Evolutionary conservation across 2,888 invertebrate species (phyloP), one percentile per base, ranked within the genome.

Genomic region (Arenicola marina): DNA sequence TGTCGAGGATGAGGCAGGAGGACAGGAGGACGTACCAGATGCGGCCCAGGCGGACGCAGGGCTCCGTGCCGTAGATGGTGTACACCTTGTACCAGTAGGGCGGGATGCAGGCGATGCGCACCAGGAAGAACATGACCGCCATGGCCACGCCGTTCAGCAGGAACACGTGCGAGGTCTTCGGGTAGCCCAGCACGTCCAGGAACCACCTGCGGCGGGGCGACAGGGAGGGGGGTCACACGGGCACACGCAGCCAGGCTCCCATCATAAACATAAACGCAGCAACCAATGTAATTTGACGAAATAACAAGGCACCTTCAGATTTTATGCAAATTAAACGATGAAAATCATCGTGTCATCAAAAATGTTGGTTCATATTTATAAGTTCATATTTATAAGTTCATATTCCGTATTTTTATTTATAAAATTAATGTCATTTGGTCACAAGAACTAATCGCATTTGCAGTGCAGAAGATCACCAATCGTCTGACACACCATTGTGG

Each of bases 91-190:
- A 71, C 80, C 80, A 82, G 65, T 78, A 82, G 0, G 74, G 66
- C 1, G 81, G 81, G 73, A 82, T 78, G 21, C 70, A 68, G n/a
- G 74, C 70, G 34, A 82, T 76, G 28, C 82, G 74, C 24, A 75
- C 77, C 0, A 78, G n/a, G 56, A 81, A 80, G 69, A 82, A 82
- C 1, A 78, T 73, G 21, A 76, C 55, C 1, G 79, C 72, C 81
- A 82, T 82, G 11, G 75, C 64, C n/a, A 81, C 53, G n/a, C 81
- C 81, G 66, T 82, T 82, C 4, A 73, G 48, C 18, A 81, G 65
- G 57, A 78, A 79, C 15, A 71, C 32, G 28, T 61, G 57, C 32
- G 75, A 76, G 26, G 71, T 68, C 62, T 78, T 76, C 15, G 71
- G 69, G 63, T 75, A 75, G 7, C 74, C 74, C 7, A 78, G 59